These are phyloP conservation scores for Propithecus perrieri DNA, from an alignment of 2,797 vertebrate species.

Conservation along the genomic window DNA sequence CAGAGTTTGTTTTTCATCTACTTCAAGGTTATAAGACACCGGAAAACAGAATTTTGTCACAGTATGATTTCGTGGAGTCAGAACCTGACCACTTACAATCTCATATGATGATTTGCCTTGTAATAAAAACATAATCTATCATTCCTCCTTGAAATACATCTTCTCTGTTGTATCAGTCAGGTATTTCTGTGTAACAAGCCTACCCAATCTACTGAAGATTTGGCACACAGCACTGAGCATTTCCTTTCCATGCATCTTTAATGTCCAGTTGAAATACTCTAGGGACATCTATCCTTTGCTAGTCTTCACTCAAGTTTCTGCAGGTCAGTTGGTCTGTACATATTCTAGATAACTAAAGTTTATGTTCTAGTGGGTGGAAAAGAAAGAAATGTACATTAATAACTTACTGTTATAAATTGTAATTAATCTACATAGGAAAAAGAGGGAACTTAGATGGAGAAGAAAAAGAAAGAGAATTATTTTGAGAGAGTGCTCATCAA, in stretches of 20 bases:
- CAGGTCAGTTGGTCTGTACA: neutral
- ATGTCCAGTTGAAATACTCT: neutral
- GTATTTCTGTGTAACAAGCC: neutral
- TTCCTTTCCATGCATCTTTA: neutral
- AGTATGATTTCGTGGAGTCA: neutral
- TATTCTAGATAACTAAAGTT: neutral
- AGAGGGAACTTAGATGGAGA: neutral
- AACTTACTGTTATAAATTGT: neutral
- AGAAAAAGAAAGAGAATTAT: neutral
- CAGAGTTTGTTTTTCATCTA: neutral
- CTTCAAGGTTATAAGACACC: neutral
- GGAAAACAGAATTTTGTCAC: neutral
- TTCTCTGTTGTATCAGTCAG: neutral
- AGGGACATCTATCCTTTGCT: neutral
- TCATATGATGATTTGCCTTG: neutral
- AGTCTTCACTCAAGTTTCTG: neutral
- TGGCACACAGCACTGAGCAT: neutral
- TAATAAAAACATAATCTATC: neutral
- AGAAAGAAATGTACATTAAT: neutral
- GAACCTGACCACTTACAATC: neutral
- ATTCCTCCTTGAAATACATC: neutral
- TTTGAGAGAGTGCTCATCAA: neutral
- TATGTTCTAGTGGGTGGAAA: neutral
- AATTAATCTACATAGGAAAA: neutral
- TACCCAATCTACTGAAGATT: neutral